These are phyloP conservation scores for Erebia palarica DNA, from an alignment of 2,888 invertebrate species.

Conservation along the genomic window DNA sequence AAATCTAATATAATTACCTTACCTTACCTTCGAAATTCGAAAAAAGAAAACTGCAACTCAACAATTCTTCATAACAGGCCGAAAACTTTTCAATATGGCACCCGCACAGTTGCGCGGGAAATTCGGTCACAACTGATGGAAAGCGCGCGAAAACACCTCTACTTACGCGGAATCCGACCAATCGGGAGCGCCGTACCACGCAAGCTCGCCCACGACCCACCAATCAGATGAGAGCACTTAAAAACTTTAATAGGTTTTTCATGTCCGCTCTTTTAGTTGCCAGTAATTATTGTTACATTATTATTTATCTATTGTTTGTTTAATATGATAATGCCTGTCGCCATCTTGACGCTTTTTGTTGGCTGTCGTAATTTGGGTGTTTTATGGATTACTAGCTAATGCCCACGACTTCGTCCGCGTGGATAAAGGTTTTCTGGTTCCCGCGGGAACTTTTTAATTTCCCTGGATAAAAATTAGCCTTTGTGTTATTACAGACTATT, in stretches of 20 bases:
- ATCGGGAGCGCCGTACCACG: constrained; percentile 60
- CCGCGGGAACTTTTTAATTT: too few relatives aligned
- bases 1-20: background rate
- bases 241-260: constrained; percentile 77
- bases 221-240: constrained; percentile 70
- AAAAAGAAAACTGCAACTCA: constrained; percentile 12
- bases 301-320: constrained; percentile 22
- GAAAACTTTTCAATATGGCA: constrained; percentile 24
- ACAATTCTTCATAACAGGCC: constrained; percentile 28
- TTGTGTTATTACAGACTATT: too few relatives aligned
- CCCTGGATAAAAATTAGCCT: too few relatives aligned
- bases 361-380: background rate
- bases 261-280: constrained; percentile 56
- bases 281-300: constrained; percentile 29
- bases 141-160: constrained; percentile 73
- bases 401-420: background rate
- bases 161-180: constrained; percentile 68
- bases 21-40: constrained; percentile 25
- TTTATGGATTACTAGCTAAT: background rate
- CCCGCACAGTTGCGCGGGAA: constrained; percentile 55
- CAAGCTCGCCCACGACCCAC: constrained; percentile 48
- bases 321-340: constrained; percentile 22
- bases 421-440: too few relatives aligned
- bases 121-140: constrained; percentile 67
- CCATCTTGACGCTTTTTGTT: constrained; percentile 14